Conservation (phyloP, 2,113 vertebrate genomes). For the Pleuronectes platessa region DNA sequence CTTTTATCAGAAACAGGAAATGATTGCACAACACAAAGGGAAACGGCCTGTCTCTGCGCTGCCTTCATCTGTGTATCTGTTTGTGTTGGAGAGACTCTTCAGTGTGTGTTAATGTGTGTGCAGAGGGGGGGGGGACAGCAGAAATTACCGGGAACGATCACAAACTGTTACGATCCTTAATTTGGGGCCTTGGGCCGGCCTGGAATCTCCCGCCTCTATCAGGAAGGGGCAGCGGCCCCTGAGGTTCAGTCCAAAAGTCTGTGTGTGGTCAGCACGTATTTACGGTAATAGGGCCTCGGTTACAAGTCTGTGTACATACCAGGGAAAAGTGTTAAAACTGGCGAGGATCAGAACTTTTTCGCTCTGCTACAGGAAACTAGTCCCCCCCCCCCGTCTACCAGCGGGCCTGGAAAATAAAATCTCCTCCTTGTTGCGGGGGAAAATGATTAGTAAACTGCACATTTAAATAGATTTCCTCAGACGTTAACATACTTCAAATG, state of each 20-base stretch:
- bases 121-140: constrained; percentile 33
- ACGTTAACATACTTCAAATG: constrained; percentile 1
- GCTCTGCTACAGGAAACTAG: constrained; percentile 9
- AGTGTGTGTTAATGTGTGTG: constrained; percentile 2
- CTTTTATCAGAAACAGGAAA: constrained; percentile 72
- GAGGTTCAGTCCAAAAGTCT: constrained; percentile 43
- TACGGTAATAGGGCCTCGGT: constrained; percentile 46
- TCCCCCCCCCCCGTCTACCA: background rate
- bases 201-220: constrained; percentile 69
- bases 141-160: constrained; percentile 64
- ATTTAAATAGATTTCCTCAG: constrained; percentile 32
- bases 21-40: constrained; percentile 69
- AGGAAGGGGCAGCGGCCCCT: constrained; percentile 62
- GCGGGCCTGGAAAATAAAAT: constrained; percentile 7
- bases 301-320: constrained; percentile 58
- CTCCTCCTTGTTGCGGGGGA: constrained; percentile 6
- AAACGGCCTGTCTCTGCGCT: constrained; percentile 50
- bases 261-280: constrained; percentile 56
- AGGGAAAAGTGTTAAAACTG: constrained; percentile 46
- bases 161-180: constrained; percentile 76
- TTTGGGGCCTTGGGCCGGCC: constrained; percentile 49
- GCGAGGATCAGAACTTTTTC: background rate
- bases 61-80: constrained; percentile 44
- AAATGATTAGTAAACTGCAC: constrained; percentile 33
- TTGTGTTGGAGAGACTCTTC: constrained; percentile 12